Conservation (phyloP, 1,140 invertebrate species). For the Drosophila kurseongensis region DNA sequence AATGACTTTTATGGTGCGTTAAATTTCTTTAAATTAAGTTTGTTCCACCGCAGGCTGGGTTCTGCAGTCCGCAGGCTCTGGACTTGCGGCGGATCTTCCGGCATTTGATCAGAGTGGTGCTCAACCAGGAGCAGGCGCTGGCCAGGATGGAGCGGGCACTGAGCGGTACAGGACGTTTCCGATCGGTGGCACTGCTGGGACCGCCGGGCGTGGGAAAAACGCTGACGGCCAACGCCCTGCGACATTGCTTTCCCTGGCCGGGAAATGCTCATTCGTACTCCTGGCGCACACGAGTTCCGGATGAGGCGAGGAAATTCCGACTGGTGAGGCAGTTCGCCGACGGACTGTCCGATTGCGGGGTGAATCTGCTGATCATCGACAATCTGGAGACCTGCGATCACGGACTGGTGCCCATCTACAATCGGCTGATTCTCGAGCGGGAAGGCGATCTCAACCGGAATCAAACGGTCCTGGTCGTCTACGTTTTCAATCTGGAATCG, state of each 20-base stretch:
- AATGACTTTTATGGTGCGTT: too few relatives aligned
- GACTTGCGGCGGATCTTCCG: slow-evolving; percentile 44
- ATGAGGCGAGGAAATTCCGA: slow-evolving; percentile 60
- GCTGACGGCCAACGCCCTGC: slow-evolving; percentile 34
- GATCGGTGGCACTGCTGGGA: slow-evolving; percentile 63
- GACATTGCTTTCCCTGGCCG: slow-evolving; percentile 66
- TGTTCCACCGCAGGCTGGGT: not conserved
- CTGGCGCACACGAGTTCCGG: slow-evolving; percentile 64
- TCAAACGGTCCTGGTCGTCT: slow-evolving; percentile 65
- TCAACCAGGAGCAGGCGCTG: slow-evolving; percentile 64
- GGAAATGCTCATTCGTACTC: slow-evolving; percentile 69
- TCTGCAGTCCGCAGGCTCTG: slow-evolving; percentile 29
- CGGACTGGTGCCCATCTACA: slow-evolving; percentile 54
- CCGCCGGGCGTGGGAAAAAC: slow-evolving; percentile 70
- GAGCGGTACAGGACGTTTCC: slow-evolving; percentile 12
- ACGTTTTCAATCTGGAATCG: slow-evolving; percentile 58
- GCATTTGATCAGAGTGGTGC: slow-evolving; percentile 34
- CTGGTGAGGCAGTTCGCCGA: slow-evolving; percentile 58
- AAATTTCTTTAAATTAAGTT: too few relatives aligned
- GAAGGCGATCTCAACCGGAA: slow-evolving; percentile 31
- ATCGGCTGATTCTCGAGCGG: slow-evolving; percentile 55
- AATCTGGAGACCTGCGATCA: slow-evolving; percentile 63
- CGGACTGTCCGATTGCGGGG: slow-evolving; percentile 61
- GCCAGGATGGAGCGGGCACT: slow-evolving; percentile 44
- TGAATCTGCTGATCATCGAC: slow-evolving; percentile 70